Percentiles rank a stretch among this genome's conserved stretches.
Conservation (phyloP, 1,140 invertebrate species). For the Panagrolaimus sp. region DNA sequence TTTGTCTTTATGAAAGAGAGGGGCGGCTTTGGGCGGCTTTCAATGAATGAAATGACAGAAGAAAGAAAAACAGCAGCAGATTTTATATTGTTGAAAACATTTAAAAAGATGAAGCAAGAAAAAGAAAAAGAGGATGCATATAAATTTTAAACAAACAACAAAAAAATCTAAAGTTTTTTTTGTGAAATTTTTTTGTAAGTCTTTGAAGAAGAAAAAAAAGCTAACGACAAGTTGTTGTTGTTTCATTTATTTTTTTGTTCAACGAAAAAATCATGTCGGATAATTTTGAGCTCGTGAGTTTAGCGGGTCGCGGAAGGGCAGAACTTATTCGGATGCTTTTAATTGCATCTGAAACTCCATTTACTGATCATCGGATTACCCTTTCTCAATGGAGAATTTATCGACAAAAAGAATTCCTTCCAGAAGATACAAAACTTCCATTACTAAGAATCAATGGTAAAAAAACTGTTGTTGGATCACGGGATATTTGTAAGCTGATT, state of each 20-base stretch:
- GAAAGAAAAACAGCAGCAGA: no score
- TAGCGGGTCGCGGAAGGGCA: slow-evolving; percentile 24
- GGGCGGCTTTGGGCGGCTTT: no score
- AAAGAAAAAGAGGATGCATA: no score
- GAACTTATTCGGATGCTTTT: slow-evolving; percentile 23
- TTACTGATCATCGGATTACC: neutral
- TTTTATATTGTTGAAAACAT: no score
- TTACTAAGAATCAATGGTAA: slow-evolving; percentile 19
- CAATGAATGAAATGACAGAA: no score
- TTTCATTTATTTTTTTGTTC: neutral
- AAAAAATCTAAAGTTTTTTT: no score
- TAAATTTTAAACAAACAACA: no score
- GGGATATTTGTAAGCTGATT: slow-evolving; percentile 24
- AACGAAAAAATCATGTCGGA: neutral
- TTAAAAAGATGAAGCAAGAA: no score
- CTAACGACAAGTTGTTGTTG: no score
- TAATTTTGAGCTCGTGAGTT: slow-evolving; percentile 18
- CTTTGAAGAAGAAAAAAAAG: no score
- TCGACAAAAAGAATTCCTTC: slow-evolving; percentile 16
- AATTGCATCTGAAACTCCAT: neutral
- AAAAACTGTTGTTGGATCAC: slow-evolving; percentile 18
- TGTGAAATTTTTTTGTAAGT: no score
- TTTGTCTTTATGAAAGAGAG: no score
- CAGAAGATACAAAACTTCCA: slow-evolving; percentile 19
- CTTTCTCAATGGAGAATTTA: neutral